These are phyloP conservation scores for Acanthaster planci DNA, from an alignment of 35 echinoderm and acorn worm species.

Conservation along the genomic window DNA sequence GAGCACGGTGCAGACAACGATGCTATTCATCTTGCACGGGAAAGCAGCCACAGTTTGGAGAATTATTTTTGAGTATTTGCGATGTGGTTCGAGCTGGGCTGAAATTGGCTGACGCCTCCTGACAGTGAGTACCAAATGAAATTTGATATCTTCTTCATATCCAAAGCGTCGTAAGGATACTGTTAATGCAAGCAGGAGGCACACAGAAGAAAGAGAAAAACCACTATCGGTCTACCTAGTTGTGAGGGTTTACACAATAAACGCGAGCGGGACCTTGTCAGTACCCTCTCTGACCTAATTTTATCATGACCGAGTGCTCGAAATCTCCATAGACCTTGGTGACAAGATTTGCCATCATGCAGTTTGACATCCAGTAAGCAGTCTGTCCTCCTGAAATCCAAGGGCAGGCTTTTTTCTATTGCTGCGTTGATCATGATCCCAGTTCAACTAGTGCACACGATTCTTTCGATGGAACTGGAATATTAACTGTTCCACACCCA, in stretches of 20 bases:
- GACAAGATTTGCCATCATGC: background rate
- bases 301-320: conserved; percentile 10
- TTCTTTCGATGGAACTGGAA: conserved; percentile 62
- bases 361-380: conserved; percentile 4
- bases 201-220: too few relatives aligned
- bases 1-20: conserved; percentile 16
- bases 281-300: background rate
- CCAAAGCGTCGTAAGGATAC: too few relatives aligned
- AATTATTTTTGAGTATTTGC: conserved; percentile 16
- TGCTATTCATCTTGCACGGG: conserved; percentile 20
- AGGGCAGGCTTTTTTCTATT: background rate
- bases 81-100: background rate
- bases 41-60: conserved; percentile 25
- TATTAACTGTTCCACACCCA: conserved; percentile 37
- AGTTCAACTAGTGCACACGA: conserved; percentile 38
- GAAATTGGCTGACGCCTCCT: conserved; percentile 15
- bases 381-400: conserved; percentile 18
- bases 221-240: too few relatives aligned
- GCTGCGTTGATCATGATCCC: conserved; percentile 48
- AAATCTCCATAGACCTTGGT: background rate
- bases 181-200: too few relatives aligned
- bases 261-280: background rate
- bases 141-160: conserved; percentile 1
- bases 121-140: background rate
- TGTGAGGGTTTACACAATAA: too few relatives aligned